Base-by-base conservation (phyloP, 2,113 vertebrate species). In the Astur gentilis region DNA sequence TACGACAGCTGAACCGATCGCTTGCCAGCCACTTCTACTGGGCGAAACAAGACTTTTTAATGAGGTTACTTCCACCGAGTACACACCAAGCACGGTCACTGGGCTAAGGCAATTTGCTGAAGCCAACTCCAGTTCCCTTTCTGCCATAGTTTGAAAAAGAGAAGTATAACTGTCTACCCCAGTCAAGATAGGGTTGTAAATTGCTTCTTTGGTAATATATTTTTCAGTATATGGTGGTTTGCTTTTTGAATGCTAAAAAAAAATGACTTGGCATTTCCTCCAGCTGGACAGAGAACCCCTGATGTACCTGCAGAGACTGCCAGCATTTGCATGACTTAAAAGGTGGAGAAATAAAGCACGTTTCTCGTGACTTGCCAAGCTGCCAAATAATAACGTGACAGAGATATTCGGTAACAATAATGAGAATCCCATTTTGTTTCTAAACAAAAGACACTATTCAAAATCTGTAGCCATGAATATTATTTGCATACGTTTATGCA, bases 71-170 rank as follows among this genome's bases (percentile, higher is more conserved):
- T 31, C 52, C 69, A 71, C 45, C 36, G 15, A 6, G 42, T 6
- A 16, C 32, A 2, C 16, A 16, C 3, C n/a, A 42, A 31, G 50
- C 26, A 9, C 1, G 1, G 27, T 32, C 32, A 9, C 40, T 13
- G 71, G 84, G 40, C 42, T 61, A 38, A 62, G 25, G 70, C 70
- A 16, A 79, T 31, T 29, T 36, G 45, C 73, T 62, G 54, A 76
- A 40, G 60, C 57, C 58, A 44, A 2, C 26, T 84, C 54, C 44
- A n/a, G 20, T 76, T 80, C 52, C 38, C 47, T 58, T 57, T 38
- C 25, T 79, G 45, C 45, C 76, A 15, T 5, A 25, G 50, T 34
- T 20, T 0, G 2, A 25, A 64, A 84, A 73, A 21, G 47, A 62
- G 76, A 79, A 91, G 67, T 52, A 8, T 5, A 80, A 27, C 66